These are phyloP conservation scores for Gymnoscelis rufifasciata DNA, from an alignment of 2,888 invertebrate species.

Conservation along the genomic window DNA sequence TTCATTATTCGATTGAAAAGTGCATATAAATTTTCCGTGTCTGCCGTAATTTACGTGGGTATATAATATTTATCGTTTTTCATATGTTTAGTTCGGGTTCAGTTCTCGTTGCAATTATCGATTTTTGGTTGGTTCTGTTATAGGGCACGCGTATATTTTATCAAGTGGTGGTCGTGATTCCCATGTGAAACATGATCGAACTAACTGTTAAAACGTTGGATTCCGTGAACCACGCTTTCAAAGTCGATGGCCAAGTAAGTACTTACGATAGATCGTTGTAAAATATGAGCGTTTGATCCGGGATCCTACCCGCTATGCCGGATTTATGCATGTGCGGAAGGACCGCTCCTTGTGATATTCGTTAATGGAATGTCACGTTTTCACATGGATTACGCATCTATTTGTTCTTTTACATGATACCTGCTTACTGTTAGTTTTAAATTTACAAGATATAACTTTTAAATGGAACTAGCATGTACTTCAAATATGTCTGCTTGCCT, in stretches of 20 bases:
- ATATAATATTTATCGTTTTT: slow-evolving; percentile 1
- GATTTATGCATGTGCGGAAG: background rate
- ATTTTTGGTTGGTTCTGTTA: slow-evolving; percentile 17
- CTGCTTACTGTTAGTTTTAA: too few species aligned
- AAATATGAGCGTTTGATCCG: too few species aligned
- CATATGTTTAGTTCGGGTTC: background rate
- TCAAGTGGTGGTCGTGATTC: slow-evolving; percentile 8
- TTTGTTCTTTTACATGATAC: too few species aligned
- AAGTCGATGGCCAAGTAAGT: slow-evolving; percentile 89
- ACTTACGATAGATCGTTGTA: background rate
- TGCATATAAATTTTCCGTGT: slow-evolving; percentile 13
- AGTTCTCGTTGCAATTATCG: slow-evolving; percentile 20
- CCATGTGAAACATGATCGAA: slow-evolving; percentile 82
- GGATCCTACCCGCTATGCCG: background rate
- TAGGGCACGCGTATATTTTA: slow-evolving; percentile 15
- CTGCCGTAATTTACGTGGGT: slow-evolving; percentile 12
- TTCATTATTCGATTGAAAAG: slow-evolving; percentile 1
- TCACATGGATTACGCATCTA: too few species aligned
- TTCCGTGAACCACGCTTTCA: slow-evolving; percentile 90
- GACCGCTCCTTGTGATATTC: background rate
- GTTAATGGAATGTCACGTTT: too few species aligned
- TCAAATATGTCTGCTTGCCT: too few species aligned
- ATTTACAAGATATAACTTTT: too few species aligned
- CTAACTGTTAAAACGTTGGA: slow-evolving; percentile 94
- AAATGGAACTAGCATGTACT: too few species aligned